These are phyloP conservation scores for Glyphotaelius pellucidus DNA, from an alignment of 2,888 invertebrate genomes.

Conservation along the genomic window DNA sequence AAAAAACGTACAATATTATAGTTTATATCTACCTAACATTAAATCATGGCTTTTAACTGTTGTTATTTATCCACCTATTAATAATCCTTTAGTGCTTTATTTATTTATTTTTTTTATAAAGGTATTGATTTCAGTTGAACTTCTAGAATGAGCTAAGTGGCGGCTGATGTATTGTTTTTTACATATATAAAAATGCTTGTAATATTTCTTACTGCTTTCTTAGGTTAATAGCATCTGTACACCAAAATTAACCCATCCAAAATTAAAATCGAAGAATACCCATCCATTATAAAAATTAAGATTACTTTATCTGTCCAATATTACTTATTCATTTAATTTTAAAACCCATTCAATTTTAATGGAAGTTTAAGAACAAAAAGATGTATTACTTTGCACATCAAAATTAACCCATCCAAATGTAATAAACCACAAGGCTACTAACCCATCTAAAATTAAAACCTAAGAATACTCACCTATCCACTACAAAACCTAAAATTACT, in stretches of 20 bases:
- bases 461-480: not conserved
- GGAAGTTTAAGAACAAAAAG: too few relatives aligned
- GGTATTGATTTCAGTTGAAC: not conserved
- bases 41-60: not conserved
- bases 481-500: not conserved
- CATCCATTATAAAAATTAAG: not conserved
- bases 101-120: not conserved
- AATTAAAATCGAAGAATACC: not conserved
- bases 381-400: not conserved
- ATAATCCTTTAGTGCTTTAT: not conserved
- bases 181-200: not conserved
- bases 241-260: not conserved
- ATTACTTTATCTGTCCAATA: not conserved
- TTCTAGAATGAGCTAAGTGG: not conserved
- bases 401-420: not conserved
- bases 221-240: not conserved
- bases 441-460: not conserved
- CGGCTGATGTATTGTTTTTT: not conserved
- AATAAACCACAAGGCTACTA: not conserved
- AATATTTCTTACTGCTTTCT: not conserved
- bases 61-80: not conserved
- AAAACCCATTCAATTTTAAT: not conserved
- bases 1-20: not conserved
- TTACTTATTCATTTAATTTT: not conserved
- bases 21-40: not conserved